phyloP scores from a whole-genome alignment of 2,888 invertebrate species.

The Lepidonotus clava region DNA sequence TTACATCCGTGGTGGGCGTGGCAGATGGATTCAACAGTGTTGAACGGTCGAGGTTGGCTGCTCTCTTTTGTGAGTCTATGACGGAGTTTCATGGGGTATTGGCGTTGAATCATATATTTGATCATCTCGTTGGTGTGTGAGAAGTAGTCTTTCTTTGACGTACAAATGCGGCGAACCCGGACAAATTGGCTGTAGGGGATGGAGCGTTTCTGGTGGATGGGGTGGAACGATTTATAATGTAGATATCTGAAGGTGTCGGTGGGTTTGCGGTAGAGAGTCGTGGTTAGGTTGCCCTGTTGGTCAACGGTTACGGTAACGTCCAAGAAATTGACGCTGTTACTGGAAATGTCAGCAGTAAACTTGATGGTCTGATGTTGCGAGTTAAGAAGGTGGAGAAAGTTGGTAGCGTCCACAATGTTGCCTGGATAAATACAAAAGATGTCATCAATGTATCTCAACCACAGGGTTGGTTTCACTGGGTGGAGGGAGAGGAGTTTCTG shows the following conservation, averaged over 20 bases:
- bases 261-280: constrained; percentile 24
- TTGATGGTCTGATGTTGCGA: background rate
- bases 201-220: background rate
- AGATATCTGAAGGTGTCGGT: constrained; percentile 26
- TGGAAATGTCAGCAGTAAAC: background rate
- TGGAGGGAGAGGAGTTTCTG: constrained; percentile 25
- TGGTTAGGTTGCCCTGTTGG: background rate
- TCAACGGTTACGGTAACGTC: background rate
- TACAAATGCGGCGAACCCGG: background rate
- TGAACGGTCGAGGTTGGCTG: background rate
- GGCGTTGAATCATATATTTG: background rate
- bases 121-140: background rate
- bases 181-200: background rate
- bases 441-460: constrained; percentile 61
- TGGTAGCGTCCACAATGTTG: background rate
- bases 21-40: no score
- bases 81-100: constrained; percentile 7
- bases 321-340: background rate
- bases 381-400: background rate
- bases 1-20: background rate
- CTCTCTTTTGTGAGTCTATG: background rate
- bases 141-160: background rate
- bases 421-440: constrained; percentile 61
- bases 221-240: background rate
- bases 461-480: constrained; percentile 52